A percentile compares a stretch with the other conserved stretches of the same genome.
Evolutionary conservation across 2,797 vertebrate genomes (phyloP).

Genomic region (Anabas testudineus): DNA sequence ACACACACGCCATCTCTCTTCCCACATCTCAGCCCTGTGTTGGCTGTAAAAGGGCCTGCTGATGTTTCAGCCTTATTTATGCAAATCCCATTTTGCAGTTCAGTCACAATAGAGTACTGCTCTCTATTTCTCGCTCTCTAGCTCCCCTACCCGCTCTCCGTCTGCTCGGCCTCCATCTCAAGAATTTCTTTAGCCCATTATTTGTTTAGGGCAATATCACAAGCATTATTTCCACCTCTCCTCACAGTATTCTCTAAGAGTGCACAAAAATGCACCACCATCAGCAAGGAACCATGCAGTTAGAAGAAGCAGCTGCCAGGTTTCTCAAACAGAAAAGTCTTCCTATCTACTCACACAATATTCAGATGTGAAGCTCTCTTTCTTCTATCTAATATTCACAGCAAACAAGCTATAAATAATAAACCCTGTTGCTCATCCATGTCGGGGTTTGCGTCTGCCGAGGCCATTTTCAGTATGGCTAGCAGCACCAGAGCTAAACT

Average conservation of each 20-base stretch:
- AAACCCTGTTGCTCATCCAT: no score
- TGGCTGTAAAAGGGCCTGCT: slow-evolving; percentile 76
- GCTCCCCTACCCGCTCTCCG: slow-evolving; percentile 58
- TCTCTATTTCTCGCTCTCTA: slow-evolving; percentile 59
- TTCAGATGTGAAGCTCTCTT: not conserved
- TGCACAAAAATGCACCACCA: slow-evolving; percentile 35
- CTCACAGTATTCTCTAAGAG: slow-evolving; percentile 54
- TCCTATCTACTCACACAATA: slow-evolving; percentile 24
- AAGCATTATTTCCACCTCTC: slow-evolving; percentile 66
- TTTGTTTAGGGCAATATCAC: slow-evolving; percentile 73
- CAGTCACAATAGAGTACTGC: slow-evolving; percentile 78
- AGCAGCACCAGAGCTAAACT: no score
- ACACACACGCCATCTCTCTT: slow-evolving; percentile 34
- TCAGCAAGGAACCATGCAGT: slow-evolving; percentile 14
- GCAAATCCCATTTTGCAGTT: slow-evolving; percentile 86
- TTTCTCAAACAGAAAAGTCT: slow-evolving; percentile 7
- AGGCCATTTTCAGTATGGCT: no score
- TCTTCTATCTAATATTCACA: no score
- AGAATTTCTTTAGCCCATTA: slow-evolving; percentile 69
- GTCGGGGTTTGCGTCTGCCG: no score
- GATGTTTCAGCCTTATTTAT: slow-evolving; percentile 85
- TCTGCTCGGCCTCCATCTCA: slow-evolving; percentile 76
- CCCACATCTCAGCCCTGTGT: slow-evolving; percentile 70
- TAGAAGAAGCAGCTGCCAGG: slow-evolving; percentile 26
- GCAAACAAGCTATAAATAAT: no score